Conservation (phyloP, 2,113 vertebrate species). For the Nasalis larvatus region DNA sequence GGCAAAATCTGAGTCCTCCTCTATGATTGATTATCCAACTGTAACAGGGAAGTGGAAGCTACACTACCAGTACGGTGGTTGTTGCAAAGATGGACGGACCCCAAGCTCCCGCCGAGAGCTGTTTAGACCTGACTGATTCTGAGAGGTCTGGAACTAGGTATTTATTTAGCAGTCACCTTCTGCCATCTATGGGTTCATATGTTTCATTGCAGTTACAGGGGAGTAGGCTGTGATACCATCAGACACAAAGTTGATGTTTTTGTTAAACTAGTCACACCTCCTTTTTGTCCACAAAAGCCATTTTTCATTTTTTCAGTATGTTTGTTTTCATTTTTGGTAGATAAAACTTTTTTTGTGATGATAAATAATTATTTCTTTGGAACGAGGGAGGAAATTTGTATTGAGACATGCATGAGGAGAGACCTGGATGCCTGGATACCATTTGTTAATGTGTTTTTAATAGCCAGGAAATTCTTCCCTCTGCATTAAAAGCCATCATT, state of each 20-base stretch:
- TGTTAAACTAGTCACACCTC: neutral
- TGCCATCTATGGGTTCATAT: conserved; percentile 64
- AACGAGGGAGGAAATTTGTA: neutral
- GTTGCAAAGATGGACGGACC: neutral
- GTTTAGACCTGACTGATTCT: neutral
- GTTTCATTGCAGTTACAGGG: conserved; percentile 36
- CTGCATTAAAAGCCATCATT: neutral
- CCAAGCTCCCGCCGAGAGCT: neutral
- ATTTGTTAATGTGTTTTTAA: neutral
- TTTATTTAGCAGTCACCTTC: conserved; percentile 47
- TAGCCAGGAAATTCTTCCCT: conserved; percentile 16
- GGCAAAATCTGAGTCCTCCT: neutral
- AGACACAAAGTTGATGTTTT: neutral
- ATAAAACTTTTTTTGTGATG: neutral
- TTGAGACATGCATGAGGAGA: neutral
- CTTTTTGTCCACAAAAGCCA: neutral
- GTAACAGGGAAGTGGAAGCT: neutral
- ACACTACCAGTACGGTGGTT: rapidly evolving
- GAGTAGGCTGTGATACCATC: neutral
- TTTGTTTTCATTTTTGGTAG: neutral
- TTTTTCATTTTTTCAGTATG: neutral
- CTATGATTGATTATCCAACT: neutral
- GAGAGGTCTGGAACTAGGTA: no score
- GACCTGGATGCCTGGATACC: neutral
- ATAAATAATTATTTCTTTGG: neutral